These are phyloP conservation scores for Serilophus lunatus DNA, from an alignment of 2,113 vertebrate species.

Conservation along the genomic window DNA sequence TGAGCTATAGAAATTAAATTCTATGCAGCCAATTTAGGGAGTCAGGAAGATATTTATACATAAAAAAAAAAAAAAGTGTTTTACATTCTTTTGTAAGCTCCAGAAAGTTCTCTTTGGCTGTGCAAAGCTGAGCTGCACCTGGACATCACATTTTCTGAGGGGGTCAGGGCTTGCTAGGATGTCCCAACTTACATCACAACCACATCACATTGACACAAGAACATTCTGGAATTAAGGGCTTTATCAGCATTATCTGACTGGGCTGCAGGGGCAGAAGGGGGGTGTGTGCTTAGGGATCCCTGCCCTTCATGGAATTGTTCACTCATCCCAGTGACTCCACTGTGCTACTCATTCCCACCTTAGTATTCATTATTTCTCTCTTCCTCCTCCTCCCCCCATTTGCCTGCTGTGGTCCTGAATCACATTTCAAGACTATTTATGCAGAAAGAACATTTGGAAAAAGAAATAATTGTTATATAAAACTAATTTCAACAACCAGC, in stretches of 20 bases:
- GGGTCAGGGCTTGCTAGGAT: background rate
- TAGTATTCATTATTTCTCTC: background rate
- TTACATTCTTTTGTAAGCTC: background rate
- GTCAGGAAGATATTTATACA: background rate
- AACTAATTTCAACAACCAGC: background rate
- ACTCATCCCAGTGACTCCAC: background rate
- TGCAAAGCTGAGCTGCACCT: background rate
- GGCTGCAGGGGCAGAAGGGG: background rate
- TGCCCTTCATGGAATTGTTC: background rate
- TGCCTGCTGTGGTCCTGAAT: background rate
- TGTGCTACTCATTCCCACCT: background rate
- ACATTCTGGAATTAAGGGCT: accelerated
- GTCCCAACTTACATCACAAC: accelerated
- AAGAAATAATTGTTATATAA: background rate
- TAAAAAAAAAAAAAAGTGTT: background rate
- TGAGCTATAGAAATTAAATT: background rate
- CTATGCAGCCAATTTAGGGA: background rate
- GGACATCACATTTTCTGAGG: background rate
- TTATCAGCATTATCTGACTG: accelerated
- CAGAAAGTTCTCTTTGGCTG: background rate
- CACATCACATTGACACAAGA: accelerated
- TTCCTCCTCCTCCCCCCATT: background rate
- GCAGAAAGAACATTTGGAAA: background rate
- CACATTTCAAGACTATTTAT: background rate
- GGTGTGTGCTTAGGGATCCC: background rate